A percentile compares a stretch with the other conserved stretches of the same genome.
Conservation (phyloP, 2,797 vertebrate genomes). For the Nannoperca obscura region DNA sequence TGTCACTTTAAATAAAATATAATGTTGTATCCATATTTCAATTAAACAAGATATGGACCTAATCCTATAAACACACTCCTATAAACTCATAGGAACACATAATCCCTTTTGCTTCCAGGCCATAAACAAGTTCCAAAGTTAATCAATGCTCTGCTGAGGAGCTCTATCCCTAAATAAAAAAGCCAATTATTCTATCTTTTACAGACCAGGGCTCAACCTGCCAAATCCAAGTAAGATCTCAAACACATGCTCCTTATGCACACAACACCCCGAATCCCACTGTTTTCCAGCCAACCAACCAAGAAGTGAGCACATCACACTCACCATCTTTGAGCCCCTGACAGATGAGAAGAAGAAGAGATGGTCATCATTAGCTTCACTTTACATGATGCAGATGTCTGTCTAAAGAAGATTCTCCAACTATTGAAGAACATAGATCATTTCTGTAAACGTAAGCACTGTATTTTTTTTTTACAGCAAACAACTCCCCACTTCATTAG, state of each 20-base stretch:
- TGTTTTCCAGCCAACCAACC: slow-evolving; percentile 36
- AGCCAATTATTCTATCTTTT: slow-evolving; percentile 59
- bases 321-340: slow-evolving; percentile 19
- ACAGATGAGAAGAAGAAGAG: slow-evolving; percentile 22
- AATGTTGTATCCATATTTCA: neutral
- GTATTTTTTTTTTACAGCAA: neutral
- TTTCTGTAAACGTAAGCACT: neutral
- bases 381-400: slow-evolving; percentile 36
- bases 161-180: slow-evolving; percentile 38
- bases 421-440: slow-evolving; percentile 2
- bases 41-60: slow-evolving; percentile 3
- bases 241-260: slow-evolving; percentile 59
- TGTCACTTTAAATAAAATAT: neutral
- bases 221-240: slow-evolving; percentile 66
- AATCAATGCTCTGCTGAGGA: slow-evolving; percentile 48
- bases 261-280: slow-evolving; percentile 27
- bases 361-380: slow-evolving; percentile 30
- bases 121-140: slow-evolving; percentile 53
- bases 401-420: slow-evolving; percentile 2
- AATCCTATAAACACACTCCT: slow-evolving; percentile 33
- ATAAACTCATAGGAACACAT: slow-evolving; percentile 13
- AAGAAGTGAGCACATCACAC: slow-evolving; percentile 30
- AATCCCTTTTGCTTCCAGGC: slow-evolving; percentile 42
- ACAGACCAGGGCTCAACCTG: slow-evolving; percentile 53
- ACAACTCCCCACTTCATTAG: slow-evolving; percentile 2